Evolutionary conservation across 2,113 vertebrate genomes (phyloP).

Genomic region (Orycteropus afer): DNA sequence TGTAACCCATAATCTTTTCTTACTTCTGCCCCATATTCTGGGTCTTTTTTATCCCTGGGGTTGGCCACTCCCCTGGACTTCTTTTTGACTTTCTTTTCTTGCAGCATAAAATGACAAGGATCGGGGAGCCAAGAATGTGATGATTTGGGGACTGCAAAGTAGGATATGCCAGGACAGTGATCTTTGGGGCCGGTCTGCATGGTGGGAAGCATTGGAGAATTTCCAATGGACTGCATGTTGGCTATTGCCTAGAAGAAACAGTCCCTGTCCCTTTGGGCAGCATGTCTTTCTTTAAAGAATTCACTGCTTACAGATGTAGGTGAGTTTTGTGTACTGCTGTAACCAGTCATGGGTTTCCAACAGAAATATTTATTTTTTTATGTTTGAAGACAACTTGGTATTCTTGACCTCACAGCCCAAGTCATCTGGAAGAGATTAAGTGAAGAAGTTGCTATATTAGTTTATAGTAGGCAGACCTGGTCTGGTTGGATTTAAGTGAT

Average conservation of each 20-base stretch:
- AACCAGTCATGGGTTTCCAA: neutral
- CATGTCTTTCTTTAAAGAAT: neutral
- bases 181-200: neutral
- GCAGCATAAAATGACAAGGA: neutral
- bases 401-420: neutral
- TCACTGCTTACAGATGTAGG: neutral
- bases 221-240: neutral
- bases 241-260: neutral
- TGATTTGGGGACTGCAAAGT: neutral
- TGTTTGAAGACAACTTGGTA: neutral
- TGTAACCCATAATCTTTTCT: neutral
- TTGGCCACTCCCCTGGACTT: accelerated
- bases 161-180: neutral
- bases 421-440: neutral
- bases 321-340: neutral
- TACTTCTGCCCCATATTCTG: neutral
- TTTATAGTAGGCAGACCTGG: neutral
- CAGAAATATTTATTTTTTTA: neutral
- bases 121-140: neutral
- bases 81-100: constrained; percentile 3
- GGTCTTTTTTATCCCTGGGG: neutral
- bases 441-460: neutral
- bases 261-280: neutral
- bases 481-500: neutral
- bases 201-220: neutral